A percentile compares a stretch with the other conserved stretches of the same genome.
Conservation (phyloP, 2,888 invertebrate genomes). For the Anthrax anthrax region DNA sequence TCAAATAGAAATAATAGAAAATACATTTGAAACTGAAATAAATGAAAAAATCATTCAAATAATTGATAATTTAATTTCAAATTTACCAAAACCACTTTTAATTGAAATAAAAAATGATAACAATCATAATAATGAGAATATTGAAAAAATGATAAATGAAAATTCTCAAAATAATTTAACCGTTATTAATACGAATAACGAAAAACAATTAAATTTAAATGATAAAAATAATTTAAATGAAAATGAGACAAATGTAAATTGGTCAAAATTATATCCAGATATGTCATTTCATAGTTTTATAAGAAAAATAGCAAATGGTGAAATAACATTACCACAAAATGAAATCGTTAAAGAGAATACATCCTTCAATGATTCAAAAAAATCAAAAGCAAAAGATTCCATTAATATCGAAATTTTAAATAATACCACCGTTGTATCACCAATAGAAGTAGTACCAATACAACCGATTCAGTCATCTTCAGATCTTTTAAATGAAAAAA, state of each 20-base stretch:
- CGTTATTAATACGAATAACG: no score
- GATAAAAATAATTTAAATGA: no score
- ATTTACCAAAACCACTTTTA: neutral
- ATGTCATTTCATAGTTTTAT: neutral
- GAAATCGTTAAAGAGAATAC: no score
- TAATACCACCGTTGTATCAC: no score
- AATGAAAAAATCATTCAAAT: constrained; percentile 45
- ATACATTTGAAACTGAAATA: neutral
- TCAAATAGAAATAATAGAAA: constrained; percentile 12
- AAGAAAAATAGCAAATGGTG: neutral
- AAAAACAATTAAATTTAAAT: no score
- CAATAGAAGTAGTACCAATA: no score
- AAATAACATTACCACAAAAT: neutral
- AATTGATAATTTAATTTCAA: neutral
- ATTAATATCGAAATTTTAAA: no score
- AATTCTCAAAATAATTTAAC: neutral
- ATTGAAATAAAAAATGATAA: neutral
- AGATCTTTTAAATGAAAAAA: no score
- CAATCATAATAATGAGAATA: neutral
- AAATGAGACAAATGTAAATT: neutral
- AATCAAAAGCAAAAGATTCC: no score
- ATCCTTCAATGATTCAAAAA: no score
- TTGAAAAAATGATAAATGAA: neutral
- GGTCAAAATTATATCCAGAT: neutral
- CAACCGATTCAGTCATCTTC: no score